These are phyloP conservation scores for Dasysyrphus tricinctus DNA, from an alignment of 2,888 invertebrate species.

Conservation along the genomic window DNA sequence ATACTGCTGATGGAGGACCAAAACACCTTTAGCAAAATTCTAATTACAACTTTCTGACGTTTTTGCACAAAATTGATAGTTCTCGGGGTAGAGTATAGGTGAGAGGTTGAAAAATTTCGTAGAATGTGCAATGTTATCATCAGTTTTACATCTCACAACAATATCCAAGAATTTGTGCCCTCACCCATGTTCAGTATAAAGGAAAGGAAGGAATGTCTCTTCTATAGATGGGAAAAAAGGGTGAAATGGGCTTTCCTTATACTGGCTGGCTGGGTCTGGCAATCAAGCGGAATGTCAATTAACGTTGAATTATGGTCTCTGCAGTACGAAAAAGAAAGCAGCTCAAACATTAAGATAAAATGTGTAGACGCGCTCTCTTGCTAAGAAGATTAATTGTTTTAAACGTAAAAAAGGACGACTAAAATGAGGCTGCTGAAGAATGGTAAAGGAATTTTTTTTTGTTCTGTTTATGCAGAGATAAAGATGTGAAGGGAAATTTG, in stretches of 20 bases:
- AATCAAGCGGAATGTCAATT: constrained; percentile 68
- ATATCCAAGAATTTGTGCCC: constrained; percentile 38
- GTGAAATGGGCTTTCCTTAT: constrained; percentile 40
- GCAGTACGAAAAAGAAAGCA: constrained; percentile 42
- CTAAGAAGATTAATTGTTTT: constrained; percentile 60
- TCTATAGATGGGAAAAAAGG: constrained; percentile 11
- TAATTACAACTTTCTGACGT: constrained; percentile 64
- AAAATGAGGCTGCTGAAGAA: constrained; percentile 4
- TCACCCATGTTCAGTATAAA: not conserved
- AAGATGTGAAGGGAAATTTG: constrained; percentile 54
- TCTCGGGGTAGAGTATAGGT: not conserved
- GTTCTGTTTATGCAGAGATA: constrained; percentile 21
- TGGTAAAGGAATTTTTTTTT: constrained; percentile 3
- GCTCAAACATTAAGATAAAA: constrained; percentile 38
- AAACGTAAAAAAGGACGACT: constrained; percentile 16
- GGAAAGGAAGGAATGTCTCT: not conserved
- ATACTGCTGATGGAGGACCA: constrained; percentile 1
- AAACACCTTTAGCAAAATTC: constrained; percentile 55
- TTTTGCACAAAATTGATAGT: constrained; percentile 33
- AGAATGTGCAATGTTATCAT: constrained; percentile 50
- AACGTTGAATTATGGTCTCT: constrained; percentile 68
- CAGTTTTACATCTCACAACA: constrained; percentile 50
- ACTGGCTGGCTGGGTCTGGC: not conserved
- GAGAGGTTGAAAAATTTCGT: not conserved
- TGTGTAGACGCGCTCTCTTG: constrained; percentile 34